Evolutionary conservation across 2,113 vertebrate genomes (phyloP).

Genomic region (Oncorhynchus masou): DNA sequence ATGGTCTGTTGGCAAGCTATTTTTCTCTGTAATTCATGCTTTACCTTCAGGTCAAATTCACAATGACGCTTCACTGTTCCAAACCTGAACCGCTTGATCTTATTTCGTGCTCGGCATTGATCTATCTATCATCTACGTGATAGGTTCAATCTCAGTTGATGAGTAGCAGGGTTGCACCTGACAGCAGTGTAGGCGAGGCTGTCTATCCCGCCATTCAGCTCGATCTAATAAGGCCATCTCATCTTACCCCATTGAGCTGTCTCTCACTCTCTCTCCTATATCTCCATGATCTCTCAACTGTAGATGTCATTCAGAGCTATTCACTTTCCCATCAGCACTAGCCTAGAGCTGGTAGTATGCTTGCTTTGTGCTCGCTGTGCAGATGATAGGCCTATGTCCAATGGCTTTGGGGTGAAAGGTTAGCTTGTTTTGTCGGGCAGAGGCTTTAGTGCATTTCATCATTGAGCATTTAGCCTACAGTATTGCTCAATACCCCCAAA

Average conservation of each 20-base stretch:
- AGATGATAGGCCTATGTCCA: conserved; percentile 30
- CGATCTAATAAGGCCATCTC: conserved; percentile 50
- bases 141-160: background rate
- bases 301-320: conserved; percentile 44
- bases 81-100: too few relatives aligned
- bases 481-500: background rate
- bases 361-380: conserved; percentile 37
- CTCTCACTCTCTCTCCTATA: conserved; percentile 19
- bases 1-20: background rate
- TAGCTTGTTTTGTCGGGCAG: conserved; percentile 13
- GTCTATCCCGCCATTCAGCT: conserved; percentile 30
- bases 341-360: conserved; percentile 27
- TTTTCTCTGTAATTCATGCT: background rate
- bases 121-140: background rate
- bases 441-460: background rate
- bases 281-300: conserved; percentile 43
- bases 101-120: background rate
- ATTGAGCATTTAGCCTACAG: background rate
- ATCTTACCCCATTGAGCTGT: conserved; percentile 22
- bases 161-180: background rate
- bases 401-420: background rate
- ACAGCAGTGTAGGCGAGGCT: conserved; percentile 18
- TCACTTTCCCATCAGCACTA: conserved; percentile 45
- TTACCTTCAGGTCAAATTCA: background rate
- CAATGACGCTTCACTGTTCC: background rate